Evolutionary conservation across 2,113 vertebrate species (phyloP).

Genomic region (Forbesichthys agassizii): DNA sequence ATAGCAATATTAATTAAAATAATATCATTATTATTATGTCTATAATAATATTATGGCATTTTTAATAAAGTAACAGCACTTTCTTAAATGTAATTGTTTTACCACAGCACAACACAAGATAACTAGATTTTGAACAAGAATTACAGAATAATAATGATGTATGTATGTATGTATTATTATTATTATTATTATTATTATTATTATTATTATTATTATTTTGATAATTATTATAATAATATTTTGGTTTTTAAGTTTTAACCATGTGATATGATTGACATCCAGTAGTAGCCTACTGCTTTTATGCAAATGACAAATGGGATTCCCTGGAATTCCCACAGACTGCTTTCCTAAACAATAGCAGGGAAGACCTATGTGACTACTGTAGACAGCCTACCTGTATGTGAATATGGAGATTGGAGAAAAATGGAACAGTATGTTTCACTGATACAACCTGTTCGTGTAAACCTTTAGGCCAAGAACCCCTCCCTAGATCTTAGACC

Average conservation of each 20-base stretch:
- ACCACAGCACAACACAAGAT: no score
- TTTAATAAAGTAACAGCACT: no score
- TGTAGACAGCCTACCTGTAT: neutral
- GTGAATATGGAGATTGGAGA: constrained; percentile 17
- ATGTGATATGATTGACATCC: neutral
- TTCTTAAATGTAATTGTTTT: no score
- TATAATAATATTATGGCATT: no score
- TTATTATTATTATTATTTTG: neutral
- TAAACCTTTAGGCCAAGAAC: constrained; percentile 40
- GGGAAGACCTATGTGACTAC: constrained; percentile 33
- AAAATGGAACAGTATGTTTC: neutral
- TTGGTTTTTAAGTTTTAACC: neutral
- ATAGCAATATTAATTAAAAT: no score
- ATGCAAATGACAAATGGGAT: constrained; percentile 27
- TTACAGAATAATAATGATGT: no score
- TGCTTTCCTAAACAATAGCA: neutral
- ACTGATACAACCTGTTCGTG: constrained; percentile 8
- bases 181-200: neutral
- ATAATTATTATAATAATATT: neutral
- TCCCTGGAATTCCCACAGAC: constrained; percentile 45
- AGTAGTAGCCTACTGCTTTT: neutral
- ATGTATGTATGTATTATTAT: no score
- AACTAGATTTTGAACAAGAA: no score
- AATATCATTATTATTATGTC: no score
- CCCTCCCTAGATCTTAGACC: constrained; percentile 10